Percentiles rank a stretch among this genome's conserved stretches.
phyloP scores from a whole-genome alignment of 1,140 invertebrate species.

The Ladona fulva region DNA sequence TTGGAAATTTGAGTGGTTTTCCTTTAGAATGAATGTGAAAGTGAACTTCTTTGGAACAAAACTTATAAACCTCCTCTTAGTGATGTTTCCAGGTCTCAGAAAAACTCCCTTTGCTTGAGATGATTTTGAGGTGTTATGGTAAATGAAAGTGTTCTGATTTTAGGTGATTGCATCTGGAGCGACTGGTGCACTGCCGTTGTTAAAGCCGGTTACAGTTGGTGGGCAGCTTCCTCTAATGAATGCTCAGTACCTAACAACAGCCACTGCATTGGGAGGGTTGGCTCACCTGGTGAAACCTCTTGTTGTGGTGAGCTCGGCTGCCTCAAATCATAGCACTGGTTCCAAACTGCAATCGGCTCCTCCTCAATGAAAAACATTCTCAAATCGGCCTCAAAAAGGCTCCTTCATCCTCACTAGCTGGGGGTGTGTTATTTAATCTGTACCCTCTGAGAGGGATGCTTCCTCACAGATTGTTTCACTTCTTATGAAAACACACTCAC shows the following conservation, averaged over 20 bases:
- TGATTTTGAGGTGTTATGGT: no score
- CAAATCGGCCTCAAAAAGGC: not conserved
- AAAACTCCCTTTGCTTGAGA: no score
- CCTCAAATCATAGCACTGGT: not conserved
- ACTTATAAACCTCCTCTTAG: no score
- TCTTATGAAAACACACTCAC: no score
- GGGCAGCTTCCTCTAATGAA: not conserved
- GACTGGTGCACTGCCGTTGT: not conserved
- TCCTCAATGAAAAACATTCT: not conserved
- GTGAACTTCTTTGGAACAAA: no score
- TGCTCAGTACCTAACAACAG: not conserved
- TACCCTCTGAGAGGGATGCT: not conserved
- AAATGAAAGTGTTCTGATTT: no score
- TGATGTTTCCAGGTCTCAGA: no score
- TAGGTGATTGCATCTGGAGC: not conserved
- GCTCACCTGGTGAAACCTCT: not conserved
- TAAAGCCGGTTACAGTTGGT: not conserved
- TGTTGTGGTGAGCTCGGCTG: not conserved
- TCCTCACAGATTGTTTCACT: no score
- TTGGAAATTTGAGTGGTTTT: no score
- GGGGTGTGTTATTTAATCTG: not conserved
- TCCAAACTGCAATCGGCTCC: not conserved
- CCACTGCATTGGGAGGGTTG: not conserved
- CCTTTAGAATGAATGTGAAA: no score
- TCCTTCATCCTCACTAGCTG: not conserved